Evolutionary conservation across 92 coral and sea anemone species (phyloP).

Genomic region (Blastomussa wellsi): DNA sequence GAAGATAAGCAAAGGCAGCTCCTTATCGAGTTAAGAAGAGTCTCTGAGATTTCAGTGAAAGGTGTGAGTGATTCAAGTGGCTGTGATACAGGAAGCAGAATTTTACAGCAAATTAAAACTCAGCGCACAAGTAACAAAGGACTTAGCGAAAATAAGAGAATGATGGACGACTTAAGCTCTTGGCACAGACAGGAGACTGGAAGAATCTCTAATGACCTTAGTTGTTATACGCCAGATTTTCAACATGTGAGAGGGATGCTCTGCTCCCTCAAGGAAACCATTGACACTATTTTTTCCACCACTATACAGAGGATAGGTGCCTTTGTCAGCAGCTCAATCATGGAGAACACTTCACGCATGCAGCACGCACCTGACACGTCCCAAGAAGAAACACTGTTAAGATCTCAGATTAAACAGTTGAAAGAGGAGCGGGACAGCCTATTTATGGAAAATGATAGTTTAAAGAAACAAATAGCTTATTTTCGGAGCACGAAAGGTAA

Average conservation of each 20-base stretch:
- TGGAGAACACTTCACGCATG: not conserved
- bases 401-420: not conserved
- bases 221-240: not conserved
- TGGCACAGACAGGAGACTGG: conserved; percentile 5
- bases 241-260: conserved; percentile 5
- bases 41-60: conserved; percentile 12
- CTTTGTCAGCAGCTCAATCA: not conserved
- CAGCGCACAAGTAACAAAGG: conserved; percentile 1
- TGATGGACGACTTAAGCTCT: conserved; percentile 3
- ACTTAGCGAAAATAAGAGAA: not conserved
- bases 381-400: not conserved
- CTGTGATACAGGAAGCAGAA: conserved; percentile 17
- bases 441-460: not conserved
- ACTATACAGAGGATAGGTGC: conserved; percentile 21
- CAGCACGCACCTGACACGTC: not conserved
- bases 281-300: conserved; percentile 13
- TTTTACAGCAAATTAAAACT: conserved; percentile 19
- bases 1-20: not conserved
- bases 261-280: conserved; percentile 14
- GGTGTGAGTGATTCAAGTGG: not conserved
- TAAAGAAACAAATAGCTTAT: not conserved
- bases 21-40: conserved; percentile 6
- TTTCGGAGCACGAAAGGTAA: not conserved
- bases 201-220: not conserved
- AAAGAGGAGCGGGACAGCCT: conserved; percentile 27